Base-by-base conservation (phyloP, 2,888 invertebrate genomes). In the Flexamia atlantica region DNA sequence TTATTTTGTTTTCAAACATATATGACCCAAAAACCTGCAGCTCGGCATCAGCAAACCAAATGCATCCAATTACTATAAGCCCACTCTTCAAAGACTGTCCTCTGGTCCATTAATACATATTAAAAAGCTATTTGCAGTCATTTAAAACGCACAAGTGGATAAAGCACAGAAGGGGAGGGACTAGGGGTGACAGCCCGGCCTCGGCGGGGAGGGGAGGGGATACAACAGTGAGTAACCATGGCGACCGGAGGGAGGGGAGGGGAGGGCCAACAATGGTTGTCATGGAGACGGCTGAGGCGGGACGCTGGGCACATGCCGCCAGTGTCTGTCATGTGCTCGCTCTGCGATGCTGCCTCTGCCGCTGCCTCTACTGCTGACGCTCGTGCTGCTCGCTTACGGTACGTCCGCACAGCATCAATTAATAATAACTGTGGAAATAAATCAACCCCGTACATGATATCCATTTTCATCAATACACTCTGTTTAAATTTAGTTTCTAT, bases 311-410 rank as follows among this genome's bases (percentile, higher is more conserved):
- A 23, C 72, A 23, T 14, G 23, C 23, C 76, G 76, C 25, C 76
- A 76, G 76, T 76, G 46, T 76, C 50, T 46, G 76, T 46, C 76
- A 76, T 76, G 76, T 76, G 50, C 46, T 17, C 76, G 76, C 76
- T 14, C 28, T 28, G 76, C 23, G 50, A 76, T 76, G 76, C 50
- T 50, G 76, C 50, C 17, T n/a, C 42, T 76, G 46, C 76, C 76
- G 76, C 76, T 76, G 25, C 76, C 76, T 10, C 12, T 76, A 23
- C 28, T 76, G 50, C 76, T 76, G 23, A 46, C 50, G 46, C 20
- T 42, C 28, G 50, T 76, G 12, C 36, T 72, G 3, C 2, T 76
- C 10, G 76, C 40, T 20, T 76, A 46, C 50, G 76, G 76, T 76
- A 76, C 40, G 76, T 76, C 36, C 42, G 70, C 9, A 25, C 20